Percentiles rank a stretch among this genome's conserved stretches.
Conservation (phyloP, 2,888 invertebrate species). For the Sesamia inferens region DNA sequence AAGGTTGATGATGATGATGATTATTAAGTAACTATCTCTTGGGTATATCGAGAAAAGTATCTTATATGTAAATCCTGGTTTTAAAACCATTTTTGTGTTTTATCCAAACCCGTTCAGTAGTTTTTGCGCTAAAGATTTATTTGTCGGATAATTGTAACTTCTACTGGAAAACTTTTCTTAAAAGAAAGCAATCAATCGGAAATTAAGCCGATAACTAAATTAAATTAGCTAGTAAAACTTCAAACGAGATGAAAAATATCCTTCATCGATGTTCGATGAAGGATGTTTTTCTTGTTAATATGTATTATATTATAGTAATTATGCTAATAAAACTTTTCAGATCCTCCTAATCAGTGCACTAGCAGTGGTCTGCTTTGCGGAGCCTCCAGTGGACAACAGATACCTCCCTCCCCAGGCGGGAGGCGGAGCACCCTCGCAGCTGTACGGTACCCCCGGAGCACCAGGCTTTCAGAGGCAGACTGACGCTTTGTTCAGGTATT, state of each 20-base stretch:
- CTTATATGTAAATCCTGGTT: no score
- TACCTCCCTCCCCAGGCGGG: constrained; percentile 79
- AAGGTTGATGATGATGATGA: no score
- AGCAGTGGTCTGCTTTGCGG: constrained; percentile 74
- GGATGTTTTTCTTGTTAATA: no score
- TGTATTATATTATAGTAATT: no score
- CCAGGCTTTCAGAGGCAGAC: constrained; percentile 76
- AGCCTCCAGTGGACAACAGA: constrained; percentile 83
- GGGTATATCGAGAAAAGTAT: no score
- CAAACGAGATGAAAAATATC: no score
- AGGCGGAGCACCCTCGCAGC: constrained; percentile 79
- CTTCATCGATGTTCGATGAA: no score
- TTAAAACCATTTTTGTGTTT: no score
- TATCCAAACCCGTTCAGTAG: neutral
- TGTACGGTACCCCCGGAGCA: constrained; percentile 66
- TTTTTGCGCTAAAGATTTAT: no score
- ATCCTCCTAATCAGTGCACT: constrained; percentile 69
- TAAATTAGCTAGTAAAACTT: no score
- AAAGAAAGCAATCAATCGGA: neutral
- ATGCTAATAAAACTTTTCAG: constrained; percentile 72
- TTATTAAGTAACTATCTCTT: no score
- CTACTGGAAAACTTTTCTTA: neutral
- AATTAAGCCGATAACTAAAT: no score
- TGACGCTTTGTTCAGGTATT: constrained; percentile 77
- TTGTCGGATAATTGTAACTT: neutral